Conservation (phyloP, 2,888 invertebrate genomes). For the Dorcus parallelipipedus region DNA sequence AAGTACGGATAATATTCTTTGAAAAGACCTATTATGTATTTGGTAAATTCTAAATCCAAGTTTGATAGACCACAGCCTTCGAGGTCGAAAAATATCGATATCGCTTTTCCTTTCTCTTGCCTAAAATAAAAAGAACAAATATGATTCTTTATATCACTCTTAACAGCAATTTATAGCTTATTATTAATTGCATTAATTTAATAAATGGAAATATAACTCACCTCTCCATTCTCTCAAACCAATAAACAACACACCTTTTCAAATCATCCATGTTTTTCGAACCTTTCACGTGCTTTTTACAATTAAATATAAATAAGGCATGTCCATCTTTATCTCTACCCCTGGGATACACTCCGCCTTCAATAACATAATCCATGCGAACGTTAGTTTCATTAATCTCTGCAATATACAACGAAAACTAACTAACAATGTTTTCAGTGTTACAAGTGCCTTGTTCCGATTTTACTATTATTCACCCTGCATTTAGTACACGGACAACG, state of each 20-base stretch:
- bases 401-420: conserved; percentile 29
- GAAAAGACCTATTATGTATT: conserved; percentile 81
- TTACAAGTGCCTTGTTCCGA: too few species aligned
- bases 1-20: conserved; percentile 86
- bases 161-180: too few species aligned
- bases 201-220: conserved; percentile 32
- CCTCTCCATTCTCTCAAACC: conserved; percentile 77
- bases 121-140: conserved; percentile 44
- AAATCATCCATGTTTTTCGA: conserved; percentile 70
- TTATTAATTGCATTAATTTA: too few species aligned
- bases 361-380: conserved; percentile 67
- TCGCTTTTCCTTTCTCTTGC: conserved; percentile 68
- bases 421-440: too few species aligned
- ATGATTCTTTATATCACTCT: too few species aligned
- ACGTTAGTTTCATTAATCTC: conserved; percentile 70
- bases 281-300: conserved; percentile 77
- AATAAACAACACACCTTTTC: conserved; percentile 79
- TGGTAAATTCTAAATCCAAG: conserved; percentile 89
- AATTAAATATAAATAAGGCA: conserved; percentile 73
- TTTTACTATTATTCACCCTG: too few species aligned
- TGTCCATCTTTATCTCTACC: conserved; percentile 80
- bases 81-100: conserved; percentile 90
- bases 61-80: conserved; percentile 80
- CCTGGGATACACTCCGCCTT: conserved; percentile 74
- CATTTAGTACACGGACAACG: too few species aligned